Percentiles rank a stretch among this genome's conserved stretches.
Conservation (phyloP, 2,888 invertebrate genomes). For the Anagyrus pseudococci region DNA sequence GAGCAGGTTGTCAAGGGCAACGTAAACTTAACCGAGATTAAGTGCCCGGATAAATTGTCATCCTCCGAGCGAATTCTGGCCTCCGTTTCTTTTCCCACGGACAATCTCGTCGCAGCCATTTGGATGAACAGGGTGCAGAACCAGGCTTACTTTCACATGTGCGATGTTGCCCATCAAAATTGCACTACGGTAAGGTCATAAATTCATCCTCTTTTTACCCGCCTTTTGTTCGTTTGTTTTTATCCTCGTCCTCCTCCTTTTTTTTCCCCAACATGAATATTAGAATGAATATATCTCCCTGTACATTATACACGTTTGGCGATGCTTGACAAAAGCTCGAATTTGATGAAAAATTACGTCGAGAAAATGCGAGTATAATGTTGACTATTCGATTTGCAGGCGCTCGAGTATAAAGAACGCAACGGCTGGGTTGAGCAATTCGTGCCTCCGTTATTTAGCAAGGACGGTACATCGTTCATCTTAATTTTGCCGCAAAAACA, state of each 20-base stretch:
- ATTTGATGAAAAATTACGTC: no score
- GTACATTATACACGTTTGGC: no score
- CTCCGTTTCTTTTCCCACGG: slow-evolving; percentile 78
- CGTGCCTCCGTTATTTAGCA: slow-evolving; percentile 73
- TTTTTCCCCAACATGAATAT: background rate
- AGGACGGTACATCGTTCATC: slow-evolving; percentile 72
- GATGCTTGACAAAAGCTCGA: no score
- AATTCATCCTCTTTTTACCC: slow-evolving; percentile 18
- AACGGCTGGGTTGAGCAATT: slow-evolving; percentile 84
- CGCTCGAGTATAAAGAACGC: slow-evolving; percentile 55
- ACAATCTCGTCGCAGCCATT: slow-evolving; percentile 73
- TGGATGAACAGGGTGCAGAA: slow-evolving; percentile 94
- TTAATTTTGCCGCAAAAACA: slow-evolving; percentile 77
- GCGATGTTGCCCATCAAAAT: slow-evolving; percentile 62
- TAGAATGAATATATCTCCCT: no score
- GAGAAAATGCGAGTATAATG: background rate
- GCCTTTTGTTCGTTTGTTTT: background rate
- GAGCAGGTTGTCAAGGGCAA: slow-evolving; percentile 54
- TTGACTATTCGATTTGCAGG: slow-evolving; percentile 42
- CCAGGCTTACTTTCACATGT: slow-evolving; percentile 70
- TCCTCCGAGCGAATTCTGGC: slow-evolving; percentile 68
- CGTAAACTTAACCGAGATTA: slow-evolving; percentile 55
- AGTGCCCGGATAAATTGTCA: slow-evolving; percentile 55
- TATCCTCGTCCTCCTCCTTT: background rate
- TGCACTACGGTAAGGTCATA: slow-evolving; percentile 52